Evolutionary conservation across 2,888 invertebrate species (phyloP), one percentile per base, ranked within the genome.

Genomic region (Leptarthrus brevirostris): DNA sequence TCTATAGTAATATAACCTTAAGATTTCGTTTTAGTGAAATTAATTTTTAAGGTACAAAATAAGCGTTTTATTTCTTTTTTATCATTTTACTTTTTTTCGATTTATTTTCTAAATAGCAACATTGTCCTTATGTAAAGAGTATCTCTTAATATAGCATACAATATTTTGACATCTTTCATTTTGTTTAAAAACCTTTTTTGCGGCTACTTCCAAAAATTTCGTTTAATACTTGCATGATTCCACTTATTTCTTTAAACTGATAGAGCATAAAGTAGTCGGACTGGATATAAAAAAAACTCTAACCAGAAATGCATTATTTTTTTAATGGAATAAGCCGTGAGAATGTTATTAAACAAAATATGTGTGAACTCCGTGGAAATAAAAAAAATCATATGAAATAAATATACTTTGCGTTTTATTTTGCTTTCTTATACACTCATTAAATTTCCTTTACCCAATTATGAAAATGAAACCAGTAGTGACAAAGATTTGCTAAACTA

Each of bases 311-410:
- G 44, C 26, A 54, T 71, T 54, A 71, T 71, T 71, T 53, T 53
- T 71, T 71, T 53, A 71, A 71, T 71, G 71, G 71, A 71, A 71
- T 44, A 71, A 71, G 71, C 71, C 71, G 71, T 71, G 54, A 71
- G 71, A 71, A 56, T 56, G 56, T 71, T 71, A 40, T 71, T 71
- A 71, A 71, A 71, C 71, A 71, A 71, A 71, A 71, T 71, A 36
- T 71, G 71, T 71, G 71, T 71, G 56, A 71, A 71, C 56, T 71
- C 71, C 54, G 54, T 56, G 71, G 36, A 71, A 71, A 56, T 56
- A 71, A 70, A 52, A 56, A 69, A 69, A 69, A 69, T 52, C 52
- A 30, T 52, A 69, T 30, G 52, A 69, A 69, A 52, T n/a, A 54
- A 14, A 54, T 3, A n/a, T n/a, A n/a, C 3, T 54, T 24, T 54